Conservation (phyloP, 2,797 vertebrate species). For the Propithecus perrieri region DNA sequence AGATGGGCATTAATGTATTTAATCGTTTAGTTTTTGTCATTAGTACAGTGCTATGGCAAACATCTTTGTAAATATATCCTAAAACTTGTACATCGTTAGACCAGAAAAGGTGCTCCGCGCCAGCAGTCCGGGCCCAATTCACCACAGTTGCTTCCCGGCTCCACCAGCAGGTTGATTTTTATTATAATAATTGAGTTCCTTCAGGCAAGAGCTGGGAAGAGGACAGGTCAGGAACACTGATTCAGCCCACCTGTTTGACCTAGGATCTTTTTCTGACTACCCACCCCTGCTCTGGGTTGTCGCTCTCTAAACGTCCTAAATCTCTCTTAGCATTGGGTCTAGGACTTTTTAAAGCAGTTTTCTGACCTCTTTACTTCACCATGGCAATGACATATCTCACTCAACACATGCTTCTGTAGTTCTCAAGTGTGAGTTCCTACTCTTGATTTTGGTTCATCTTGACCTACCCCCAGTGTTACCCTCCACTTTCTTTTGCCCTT, state of each 20-base stretch:
- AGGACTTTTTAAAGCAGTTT: background rate
- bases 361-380: background rate
- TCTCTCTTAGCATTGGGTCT: background rate
- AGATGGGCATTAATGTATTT: background rate
- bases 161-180: background rate
- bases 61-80: background rate
- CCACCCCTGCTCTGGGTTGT: background rate
- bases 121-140: background rate
- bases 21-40: background rate
- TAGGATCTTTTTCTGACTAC: background rate
- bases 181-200: background rate
- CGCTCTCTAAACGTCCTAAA: background rate
- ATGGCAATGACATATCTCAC: background rate
- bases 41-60: background rate
- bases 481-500: background rate
- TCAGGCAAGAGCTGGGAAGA: background rate
- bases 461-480: background rate
- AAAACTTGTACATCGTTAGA: background rate
- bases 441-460: background rate
- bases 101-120: background rate
- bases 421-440: background rate
- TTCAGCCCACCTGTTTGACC: background rate
- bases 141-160: background rate
- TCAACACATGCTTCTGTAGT: background rate
- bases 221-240: background rate